phyloP scores from a whole-genome alignment of 2,888 invertebrate genomes.

The Aphodius sticticus region DNA sequence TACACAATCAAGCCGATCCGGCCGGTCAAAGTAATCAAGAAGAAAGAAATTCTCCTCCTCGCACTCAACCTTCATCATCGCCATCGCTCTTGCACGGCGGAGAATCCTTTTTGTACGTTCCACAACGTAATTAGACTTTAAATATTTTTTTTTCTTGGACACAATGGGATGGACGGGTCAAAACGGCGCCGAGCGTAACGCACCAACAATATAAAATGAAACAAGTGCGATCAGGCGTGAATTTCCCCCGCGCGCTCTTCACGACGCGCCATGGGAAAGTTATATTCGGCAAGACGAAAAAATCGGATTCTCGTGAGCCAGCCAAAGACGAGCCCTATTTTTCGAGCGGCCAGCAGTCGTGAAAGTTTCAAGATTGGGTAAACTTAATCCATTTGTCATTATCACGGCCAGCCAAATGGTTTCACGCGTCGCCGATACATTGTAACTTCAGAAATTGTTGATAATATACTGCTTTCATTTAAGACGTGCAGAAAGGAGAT shows the following conservation, averaged over 20 bases:
- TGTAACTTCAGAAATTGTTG: not conserved
- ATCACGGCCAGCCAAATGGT: not conserved
- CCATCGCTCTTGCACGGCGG: not conserved
- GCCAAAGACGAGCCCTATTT: not conserved
- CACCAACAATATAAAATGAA: not conserved
- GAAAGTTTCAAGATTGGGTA: not conserved
- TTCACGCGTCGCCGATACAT: not conserved
- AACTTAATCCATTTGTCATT: conserved; percentile 4
- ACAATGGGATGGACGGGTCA: not conserved
- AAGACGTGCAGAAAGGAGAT: no score
- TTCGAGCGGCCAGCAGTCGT: not conserved
- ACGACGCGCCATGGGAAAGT: not conserved
- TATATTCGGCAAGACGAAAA: not conserved
- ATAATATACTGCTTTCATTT: no score
- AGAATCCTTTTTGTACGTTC: not conserved
- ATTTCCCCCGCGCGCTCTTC: not conserved
- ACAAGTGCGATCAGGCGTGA: not conserved
- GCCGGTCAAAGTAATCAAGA: not conserved
- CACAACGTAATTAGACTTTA: not conserved
- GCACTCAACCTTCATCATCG: not conserved
- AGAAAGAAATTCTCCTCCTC: not conserved
- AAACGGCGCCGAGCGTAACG: not conserved
- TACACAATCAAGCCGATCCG: not conserved
- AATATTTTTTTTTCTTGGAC: not conserved
- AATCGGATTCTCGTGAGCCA: not conserved